A percentile compares a stretch with the other conserved stretches of the same genome.
Conservation (phyloP, 1,140 invertebrate genomes). For the Telenomus remus region DNA sequence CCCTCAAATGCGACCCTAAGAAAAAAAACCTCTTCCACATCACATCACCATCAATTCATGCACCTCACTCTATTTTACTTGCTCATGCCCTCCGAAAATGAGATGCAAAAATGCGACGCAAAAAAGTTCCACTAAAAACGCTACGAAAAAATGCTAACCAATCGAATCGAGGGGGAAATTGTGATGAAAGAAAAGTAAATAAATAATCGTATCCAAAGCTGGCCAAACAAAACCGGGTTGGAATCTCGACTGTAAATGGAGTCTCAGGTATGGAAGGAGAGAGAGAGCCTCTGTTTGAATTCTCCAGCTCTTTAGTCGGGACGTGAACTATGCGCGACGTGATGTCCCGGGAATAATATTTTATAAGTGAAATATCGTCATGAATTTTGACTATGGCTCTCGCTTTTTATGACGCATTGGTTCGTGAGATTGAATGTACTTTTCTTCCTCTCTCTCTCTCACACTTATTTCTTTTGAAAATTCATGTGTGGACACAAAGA, state of each 20-base stretch:
- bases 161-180: neutral
- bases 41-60: conserved; percentile 8
- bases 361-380: conserved; percentile 39
- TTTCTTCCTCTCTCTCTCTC: conserved; percentile 2
- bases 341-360: conserved; percentile 42
- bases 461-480: conserved; percentile 9
- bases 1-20: conserved; percentile 7
- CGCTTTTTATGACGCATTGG: conserved; percentile 28
- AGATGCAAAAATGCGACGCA: neutral
- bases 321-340: conserved; percentile 37
- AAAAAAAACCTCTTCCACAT: neutral
- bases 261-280: too few species aligned
- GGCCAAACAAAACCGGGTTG: conserved; percentile 13
- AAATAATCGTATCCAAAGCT: neutral
- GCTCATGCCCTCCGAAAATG: neutral
- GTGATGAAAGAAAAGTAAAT: neutral
- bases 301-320: conserved; percentile 19
- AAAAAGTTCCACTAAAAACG: too few species aligned
- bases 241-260: conserved; percentile 38
- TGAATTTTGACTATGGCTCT: conserved; percentile 30
- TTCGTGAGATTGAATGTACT: conserved; percentile 21
- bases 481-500: neutral
- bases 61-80: neutral
- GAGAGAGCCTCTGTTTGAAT: conserved; percentile 36
- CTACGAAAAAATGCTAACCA: too few species aligned